Conservation (phyloP, 2,797 vertebrate species). For the Parauchenoglanis ngamensis region DNA sequence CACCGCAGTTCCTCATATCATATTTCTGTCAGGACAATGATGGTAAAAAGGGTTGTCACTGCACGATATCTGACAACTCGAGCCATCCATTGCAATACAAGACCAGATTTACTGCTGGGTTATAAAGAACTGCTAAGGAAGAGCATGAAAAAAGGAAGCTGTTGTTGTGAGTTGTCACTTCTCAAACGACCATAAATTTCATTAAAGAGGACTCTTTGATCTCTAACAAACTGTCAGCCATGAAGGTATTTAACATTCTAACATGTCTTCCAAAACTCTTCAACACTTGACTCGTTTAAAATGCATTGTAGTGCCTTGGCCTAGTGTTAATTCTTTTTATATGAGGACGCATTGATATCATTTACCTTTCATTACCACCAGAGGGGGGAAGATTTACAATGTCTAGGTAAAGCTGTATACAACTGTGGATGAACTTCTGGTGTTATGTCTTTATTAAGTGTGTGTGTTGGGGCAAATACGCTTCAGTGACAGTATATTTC, state of each 20-base stretch:
- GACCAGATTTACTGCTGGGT: conserved; percentile 89
- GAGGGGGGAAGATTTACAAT: conserved; percentile 35
- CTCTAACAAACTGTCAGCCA: conserved; percentile 76
- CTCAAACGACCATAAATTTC: conserved; percentile 92
- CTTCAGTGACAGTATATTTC: neutral
- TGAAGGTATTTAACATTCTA: conserved; percentile 78
- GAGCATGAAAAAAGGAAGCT: conserved; percentile 84
- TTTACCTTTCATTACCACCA: conserved; percentile 40
- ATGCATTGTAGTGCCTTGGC: conserved; percentile 37
- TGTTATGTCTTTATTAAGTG: conserved; percentile 4
- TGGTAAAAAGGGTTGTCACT: conserved; percentile 92
- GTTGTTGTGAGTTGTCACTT: conserved; percentile 93
- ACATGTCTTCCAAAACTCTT: conserved; percentile 18
- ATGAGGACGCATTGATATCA: conserved; percentile 51
- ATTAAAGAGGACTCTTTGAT: conserved; percentile 86
- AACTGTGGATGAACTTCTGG: neutral
- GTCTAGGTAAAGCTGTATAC: neutral
- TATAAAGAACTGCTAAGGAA: conserved; percentile 82
- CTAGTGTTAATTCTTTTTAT: conserved; percentile 50
- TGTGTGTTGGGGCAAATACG: neutral
- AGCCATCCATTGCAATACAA: conserved; percentile 79
- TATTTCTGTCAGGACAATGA: conserved; percentile 98
- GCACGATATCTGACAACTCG: conserved; percentile 91
- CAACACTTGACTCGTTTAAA: neutral
- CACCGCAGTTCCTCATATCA: conserved; percentile 94